A percentile compares a stretch with the other conserved stretches of the same genome.
phyloP scores from a whole-genome alignment of 2,888 invertebrate species.

The Adela reaumurella region DNA sequence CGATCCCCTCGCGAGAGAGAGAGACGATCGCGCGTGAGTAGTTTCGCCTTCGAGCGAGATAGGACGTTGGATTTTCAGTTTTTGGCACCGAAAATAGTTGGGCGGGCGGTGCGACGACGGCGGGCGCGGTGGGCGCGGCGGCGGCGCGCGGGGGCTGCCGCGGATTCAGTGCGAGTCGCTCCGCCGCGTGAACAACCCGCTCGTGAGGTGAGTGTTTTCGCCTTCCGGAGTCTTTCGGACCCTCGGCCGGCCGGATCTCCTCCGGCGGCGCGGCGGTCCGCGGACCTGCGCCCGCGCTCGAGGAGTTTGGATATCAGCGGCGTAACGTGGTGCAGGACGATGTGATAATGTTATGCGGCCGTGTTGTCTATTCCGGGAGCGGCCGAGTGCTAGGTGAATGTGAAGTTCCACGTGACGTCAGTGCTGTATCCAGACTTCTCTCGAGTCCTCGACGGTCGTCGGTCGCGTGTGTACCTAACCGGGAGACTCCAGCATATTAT shows the following conservation, averaged over 20 bases:
- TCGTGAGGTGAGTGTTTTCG: constrained; percentile 41
- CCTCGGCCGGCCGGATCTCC: constrained; percentile 8
- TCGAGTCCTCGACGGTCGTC: not conserved
- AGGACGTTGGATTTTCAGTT: constrained; percentile 46
- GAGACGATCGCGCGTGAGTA: not conserved
- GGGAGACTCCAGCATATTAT: too few relatives aligned
- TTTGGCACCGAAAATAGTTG: constrained; percentile 56
- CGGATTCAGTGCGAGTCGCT: constrained; percentile 52
- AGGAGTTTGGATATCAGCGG: not conserved
- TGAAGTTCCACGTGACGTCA: not conserved
- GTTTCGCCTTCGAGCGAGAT: constrained; percentile 23
- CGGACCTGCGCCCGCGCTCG: not conserved
- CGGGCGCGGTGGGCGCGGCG: constrained; percentile 11
- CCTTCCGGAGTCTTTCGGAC: constrained; percentile 35
- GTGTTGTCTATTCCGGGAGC: not conserved
- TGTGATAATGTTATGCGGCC: not conserved
- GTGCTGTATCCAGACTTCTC: not conserved
- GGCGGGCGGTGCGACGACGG: constrained; percentile 34
- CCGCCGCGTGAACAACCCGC: constrained; percentile 55
- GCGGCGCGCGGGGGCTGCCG: constrained; percentile 23
- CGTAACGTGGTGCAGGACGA: not conserved
- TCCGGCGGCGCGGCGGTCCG: constrained; percentile 4
- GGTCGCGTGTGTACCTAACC: too few relatives aligned
- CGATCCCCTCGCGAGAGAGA: not conserved
- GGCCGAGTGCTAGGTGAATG: not conserved